phyloP scores from a whole-genome alignment of 2,113 vertebrate species.

The Austrofundulus limnaeus region DNA sequence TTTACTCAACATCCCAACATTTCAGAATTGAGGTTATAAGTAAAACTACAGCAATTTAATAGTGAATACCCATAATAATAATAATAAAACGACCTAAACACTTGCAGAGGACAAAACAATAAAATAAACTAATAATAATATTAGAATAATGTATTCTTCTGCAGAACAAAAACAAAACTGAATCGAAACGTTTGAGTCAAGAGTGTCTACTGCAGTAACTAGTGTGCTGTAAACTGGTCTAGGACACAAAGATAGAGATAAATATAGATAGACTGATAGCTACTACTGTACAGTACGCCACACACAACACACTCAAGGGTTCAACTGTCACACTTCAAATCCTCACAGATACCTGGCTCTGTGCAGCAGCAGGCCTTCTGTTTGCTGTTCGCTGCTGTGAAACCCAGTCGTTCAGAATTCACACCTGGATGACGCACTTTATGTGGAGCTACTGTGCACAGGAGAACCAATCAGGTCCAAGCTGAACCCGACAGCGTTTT shows the following conservation, averaged over 20 bases:
- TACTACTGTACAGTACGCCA: constrained; percentile 72
- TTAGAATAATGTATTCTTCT: constrained; percentile 69
- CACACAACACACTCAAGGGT: constrained; percentile 65
- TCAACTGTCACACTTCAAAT: constrained; percentile 68
- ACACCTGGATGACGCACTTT: no score
- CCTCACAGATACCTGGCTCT: constrained; percentile 48
- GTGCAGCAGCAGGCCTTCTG: constrained; percentile 7
- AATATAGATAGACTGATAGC: constrained; percentile 68
- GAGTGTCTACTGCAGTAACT: constrained; percentile 91
- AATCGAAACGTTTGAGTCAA: constrained; percentile 64
- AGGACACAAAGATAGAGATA: constrained; percentile 80
- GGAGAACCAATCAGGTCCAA: no score
- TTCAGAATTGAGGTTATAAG: constrained; percentile 9
- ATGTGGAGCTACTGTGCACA: not conserved
- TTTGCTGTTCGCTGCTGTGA: no score
- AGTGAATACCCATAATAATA: constrained; percentile 70
- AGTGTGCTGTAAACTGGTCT: constrained; percentile 96
- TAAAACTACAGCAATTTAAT: constrained; percentile 75
- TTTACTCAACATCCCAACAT: no score
- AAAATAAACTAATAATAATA: constrained; percentile 21
- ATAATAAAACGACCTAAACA: constrained; percentile 74
- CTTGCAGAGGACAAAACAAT: constrained; percentile 67
- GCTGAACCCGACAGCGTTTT: not conserved
- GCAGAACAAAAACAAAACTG: constrained; percentile 61
- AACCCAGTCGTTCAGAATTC: no score